Base-by-base conservation (phyloP, 2,797 vertebrate species). In the Aldrovandia affinis region DNA sequence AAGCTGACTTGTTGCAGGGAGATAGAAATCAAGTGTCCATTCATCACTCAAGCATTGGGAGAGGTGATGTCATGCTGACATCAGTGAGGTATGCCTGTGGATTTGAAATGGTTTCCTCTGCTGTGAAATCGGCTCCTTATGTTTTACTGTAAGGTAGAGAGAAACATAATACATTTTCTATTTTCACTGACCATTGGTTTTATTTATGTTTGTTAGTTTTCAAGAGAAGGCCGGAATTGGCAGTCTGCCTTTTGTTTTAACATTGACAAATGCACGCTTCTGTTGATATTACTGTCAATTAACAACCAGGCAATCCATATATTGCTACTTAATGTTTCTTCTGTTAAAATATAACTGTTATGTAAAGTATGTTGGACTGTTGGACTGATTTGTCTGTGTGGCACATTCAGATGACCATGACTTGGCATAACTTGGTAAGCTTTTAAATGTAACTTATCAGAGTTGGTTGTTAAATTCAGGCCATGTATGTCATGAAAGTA, bases 391-490 rank as follows among this genome's bases (percentile, higher is more conserved):
- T 15, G 0, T 20, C 55, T 57, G 10, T 2, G 18, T 57, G 55
- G 18, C 10, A 57, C 0, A 20, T 57, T 57, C 55, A 57, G 18
- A 9, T 5, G 2, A 1, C 14, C 88, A 88, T 88, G 81, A 85
- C 59, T 85, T 80, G 89, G 88, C 87, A 83, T 85, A 86, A 87
- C 68, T 44, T 85, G 75, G 83, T 86, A 81, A 83, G 78, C 28
- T 82, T 86, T 78, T 73, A 85, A 78, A 85, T 84, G 63, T 85
- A 82, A 84, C 85, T 42, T 83, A 80, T 85, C 57, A 85, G 59
- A 57, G 50, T 39, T 33, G 70, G 86, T 84, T 83, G 47, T 88
- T 88, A 91, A 80, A 92, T 90, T 88, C 88, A 88, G 89, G 86
- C 84, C 88, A 87, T 84, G 86, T 83, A 85, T 87, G 86, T 87